These are phyloP conservation scores for Channallabes apus DNA, from an alignment of 2,797 vertebrate species.

Conservation along the genomic window DNA sequence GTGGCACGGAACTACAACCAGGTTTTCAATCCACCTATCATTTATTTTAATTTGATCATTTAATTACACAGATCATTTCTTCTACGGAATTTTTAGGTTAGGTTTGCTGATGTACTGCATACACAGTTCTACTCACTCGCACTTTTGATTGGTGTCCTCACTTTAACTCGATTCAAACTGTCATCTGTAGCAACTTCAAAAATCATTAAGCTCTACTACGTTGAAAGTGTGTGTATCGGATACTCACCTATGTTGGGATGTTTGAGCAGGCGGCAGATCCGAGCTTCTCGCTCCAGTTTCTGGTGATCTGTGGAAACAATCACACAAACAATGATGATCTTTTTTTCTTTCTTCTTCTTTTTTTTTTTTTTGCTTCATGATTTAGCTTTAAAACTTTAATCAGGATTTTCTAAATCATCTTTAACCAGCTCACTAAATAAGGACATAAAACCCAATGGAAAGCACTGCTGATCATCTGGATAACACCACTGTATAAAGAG, in stretches of 20 bases:
- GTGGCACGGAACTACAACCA: too few relatives aligned
- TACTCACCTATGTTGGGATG: conserved; percentile 96
- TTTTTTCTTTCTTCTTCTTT: too few relatives aligned
- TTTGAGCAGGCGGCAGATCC: conserved; percentile 96
- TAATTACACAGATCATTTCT: neutral
- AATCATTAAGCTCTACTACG: neutral
- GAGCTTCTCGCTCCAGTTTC: conserved; percentile 96
- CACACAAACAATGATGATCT: conserved; percentile 21
- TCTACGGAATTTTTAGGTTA: neutral
- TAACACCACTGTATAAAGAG: neutral
- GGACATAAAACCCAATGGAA: neutral
- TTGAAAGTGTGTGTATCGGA: neutral
- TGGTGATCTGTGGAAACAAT: conserved; percentile 86
- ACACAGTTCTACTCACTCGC: neutral
- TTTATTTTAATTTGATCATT: too few relatives aligned
- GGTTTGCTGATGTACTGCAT: neutral
- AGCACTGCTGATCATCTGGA: neutral
- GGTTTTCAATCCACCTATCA: neutral
- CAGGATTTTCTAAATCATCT: conserved; percentile 1
- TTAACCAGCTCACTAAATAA: too few relatives aligned
- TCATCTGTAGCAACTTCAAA: neutral
- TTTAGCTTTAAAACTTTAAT: neutral
- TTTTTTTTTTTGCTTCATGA: too few relatives aligned
- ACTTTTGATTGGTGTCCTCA: neutral
- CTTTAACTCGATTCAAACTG: neutral